Evolutionary conservation across 2,888 invertebrate genomes (phyloP).

Genomic region (Galerucella calmariensis): DNA sequence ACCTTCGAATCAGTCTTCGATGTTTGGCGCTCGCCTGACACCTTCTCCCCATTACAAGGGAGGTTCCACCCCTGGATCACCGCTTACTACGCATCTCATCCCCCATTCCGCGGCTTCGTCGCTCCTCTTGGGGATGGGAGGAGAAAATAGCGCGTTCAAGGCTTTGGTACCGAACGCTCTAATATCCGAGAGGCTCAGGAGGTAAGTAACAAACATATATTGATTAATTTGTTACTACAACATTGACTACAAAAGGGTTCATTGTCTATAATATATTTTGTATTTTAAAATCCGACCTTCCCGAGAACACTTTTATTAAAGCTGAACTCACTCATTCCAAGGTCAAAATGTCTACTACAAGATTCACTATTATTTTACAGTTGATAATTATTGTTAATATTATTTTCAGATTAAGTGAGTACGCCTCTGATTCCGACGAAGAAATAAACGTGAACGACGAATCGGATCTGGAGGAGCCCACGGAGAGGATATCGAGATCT

Average conservation of each 20-base stretch:
- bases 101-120: slow-evolving; percentile 59
- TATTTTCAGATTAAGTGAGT: slow-evolving; percentile 61
- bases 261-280: no score
- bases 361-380: background rate
- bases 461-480: slow-evolving; percentile 71
- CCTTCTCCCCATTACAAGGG: slow-evolving; percentile 71
- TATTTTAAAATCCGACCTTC: no score
- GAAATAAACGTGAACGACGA: slow-evolving; percentile 89
- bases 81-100: slow-evolving; percentile 68
- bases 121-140: slow-evolving; percentile 76
- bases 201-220: slow-evolving; percentile 20
- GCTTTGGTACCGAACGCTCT: slow-evolving; percentile 75
- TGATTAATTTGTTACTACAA: background rate
- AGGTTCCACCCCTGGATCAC: slow-evolving; percentile 75
- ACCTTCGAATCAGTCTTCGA: slow-evolving; percentile 57
- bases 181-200: slow-evolving; percentile 69
- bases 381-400: background rate
- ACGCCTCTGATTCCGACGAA: slow-evolving; percentile 75
- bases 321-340: no score
- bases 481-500: slow-evolving; percentile 66
- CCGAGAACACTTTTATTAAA: no score
- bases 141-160: slow-evolving; percentile 90
- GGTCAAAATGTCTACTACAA: background rate
- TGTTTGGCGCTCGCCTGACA: slow-evolving; percentile 63
- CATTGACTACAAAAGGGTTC: no score